Conservation (phyloP, 2,888 invertebrate species). For the Dioctria linearis region DNA sequence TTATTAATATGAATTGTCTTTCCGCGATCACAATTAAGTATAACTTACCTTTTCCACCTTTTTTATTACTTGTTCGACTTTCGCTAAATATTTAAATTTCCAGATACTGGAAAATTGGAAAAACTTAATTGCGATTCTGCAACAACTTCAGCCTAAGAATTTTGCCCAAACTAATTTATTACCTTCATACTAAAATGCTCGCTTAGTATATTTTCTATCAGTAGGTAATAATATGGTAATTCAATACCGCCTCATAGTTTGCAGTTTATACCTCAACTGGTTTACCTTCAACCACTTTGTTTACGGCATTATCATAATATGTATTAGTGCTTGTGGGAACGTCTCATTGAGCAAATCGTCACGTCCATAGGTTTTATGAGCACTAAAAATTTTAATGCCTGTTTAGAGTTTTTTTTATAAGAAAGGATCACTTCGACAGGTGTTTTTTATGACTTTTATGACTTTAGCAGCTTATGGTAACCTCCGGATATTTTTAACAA, state of each 20-base stretch:
- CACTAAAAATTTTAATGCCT: conserved; percentile 34
- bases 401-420: conserved; percentile 22
- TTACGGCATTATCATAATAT: background rate
- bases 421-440: background rate
- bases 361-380: conserved; percentile 29
- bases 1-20: too few relatives aligned
- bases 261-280: conserved; percentile 11
- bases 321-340: background rate
- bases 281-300: conserved; percentile 35
- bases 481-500: conserved; percentile 19
- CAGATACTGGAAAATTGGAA: too few relatives aligned
- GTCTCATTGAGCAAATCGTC: conserved; percentile 5
- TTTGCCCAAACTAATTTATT: too few relatives aligned
- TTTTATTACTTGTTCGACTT: too few relatives aligned
- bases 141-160: too few relatives aligned
- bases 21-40: too few relatives aligned
- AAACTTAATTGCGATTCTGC: too few relatives aligned
- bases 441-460: background rate
- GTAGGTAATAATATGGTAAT: background rate
- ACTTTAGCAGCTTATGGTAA: background rate
- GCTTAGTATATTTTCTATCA: too few relatives aligned
- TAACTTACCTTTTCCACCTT: too few relatives aligned
- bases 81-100: too few relatives aligned
- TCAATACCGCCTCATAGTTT: background rate
- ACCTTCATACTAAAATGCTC: too few relatives aligned